Conservation (phyloP, 2,113 vertebrate genomes). For the Lanius collurio region DNA sequence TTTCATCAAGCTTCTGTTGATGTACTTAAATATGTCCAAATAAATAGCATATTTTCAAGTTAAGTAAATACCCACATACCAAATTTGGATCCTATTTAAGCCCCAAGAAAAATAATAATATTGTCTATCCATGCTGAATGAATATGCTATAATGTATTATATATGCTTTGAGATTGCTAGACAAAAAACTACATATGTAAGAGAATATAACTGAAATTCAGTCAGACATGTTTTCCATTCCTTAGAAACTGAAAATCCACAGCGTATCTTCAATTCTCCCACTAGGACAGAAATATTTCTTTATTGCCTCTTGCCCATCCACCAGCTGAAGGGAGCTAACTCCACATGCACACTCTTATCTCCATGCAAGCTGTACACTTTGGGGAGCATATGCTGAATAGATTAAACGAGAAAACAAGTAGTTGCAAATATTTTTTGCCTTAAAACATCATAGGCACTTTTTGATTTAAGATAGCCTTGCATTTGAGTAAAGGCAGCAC, state of each 20-base stretch:
- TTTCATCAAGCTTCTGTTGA: neutral
- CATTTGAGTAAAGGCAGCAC: neutral
- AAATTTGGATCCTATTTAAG: neutral
- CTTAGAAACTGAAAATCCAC: neutral
- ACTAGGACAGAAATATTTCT: neutral
- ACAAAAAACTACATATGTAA: neutral
- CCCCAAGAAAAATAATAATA: neutral
- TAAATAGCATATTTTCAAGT: neutral
- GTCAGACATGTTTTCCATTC: neutral
- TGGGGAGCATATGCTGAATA: neutral
- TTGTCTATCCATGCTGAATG: neutral
- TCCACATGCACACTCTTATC: neutral
- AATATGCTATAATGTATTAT: neutral
- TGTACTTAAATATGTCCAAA: neutral
- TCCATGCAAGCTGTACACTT: neutral
- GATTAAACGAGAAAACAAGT: neutral
- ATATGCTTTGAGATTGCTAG: neutral
- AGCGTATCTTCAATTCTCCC: neutral
- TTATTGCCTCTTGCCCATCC: neutral
- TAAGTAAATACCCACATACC: neutral
- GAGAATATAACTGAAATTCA: neutral
- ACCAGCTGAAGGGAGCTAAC: neutral
- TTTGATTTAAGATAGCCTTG: neutral
- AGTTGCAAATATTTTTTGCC: neutral
- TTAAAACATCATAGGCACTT: neutral